Base-by-base conservation (phyloP, 2,113 vertebrate genomes). In the Phodopus roborovskii region DNA sequence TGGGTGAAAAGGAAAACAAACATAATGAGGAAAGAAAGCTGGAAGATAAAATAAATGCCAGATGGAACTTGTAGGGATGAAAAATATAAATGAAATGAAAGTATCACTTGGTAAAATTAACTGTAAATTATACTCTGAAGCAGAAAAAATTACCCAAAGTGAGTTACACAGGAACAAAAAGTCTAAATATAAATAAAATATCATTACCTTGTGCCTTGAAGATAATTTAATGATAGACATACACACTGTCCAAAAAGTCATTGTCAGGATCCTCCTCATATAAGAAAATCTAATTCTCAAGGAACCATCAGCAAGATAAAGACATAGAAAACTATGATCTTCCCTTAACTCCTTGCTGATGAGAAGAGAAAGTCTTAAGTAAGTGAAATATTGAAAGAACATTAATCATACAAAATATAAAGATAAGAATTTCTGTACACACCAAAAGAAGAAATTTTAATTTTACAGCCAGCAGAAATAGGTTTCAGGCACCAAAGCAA, bases 1-100 rank as follows among this genome's bases (percentile, higher is more conserved):
- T 56, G 42, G 36, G 84, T 85, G 15, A 90, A 62, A 95, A 78
- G 19, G 60, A 89, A 92, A 95, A 92, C 66, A 92, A 68, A 77
- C n/a, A 78, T 82, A 58, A 92, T 68, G 42, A 64, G 13, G 13
- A 87, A 75, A 70, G 77, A 85, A 84, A 90, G 83, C 15, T 39
- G 64, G 11, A 22, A 71, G 58, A 70, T 78, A 60, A 88, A 89
- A 77, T 82, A 68, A 71, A 62, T 70, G 33, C 70, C 73, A 93
- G 50, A 95, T 93, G 87, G 71, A 79, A 79, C 36, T 85, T 71
- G 16, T 45, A 93, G 22, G 75, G 33, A 42, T 93, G 42, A 78
- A 73, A 75, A 79, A 78, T 85, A 84, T 39, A 90, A 95, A 93
- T 88, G 28, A 60, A 58, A 81, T 87, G 60, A 68, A 78, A 78